A percentile compares a stretch with the other conserved stretches of the same genome.
Evolutionary conservation across 2,888 invertebrate genomes (phyloP).

Genomic region (Eupithecia centaureata): DNA sequence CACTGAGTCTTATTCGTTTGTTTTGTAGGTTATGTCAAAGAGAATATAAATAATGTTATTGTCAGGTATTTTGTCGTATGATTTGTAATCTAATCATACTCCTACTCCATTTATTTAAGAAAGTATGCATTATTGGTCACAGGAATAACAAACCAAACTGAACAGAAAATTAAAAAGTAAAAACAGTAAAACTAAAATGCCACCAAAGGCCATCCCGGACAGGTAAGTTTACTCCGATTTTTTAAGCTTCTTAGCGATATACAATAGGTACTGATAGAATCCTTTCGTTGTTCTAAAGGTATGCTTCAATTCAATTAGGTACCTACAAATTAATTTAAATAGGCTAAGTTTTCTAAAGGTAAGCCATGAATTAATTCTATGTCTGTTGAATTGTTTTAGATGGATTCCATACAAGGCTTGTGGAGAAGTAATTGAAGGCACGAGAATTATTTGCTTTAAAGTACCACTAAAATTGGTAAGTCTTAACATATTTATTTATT

Average conservation of each 20-base stretch:
- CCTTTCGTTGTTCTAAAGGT: neutral
- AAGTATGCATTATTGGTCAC: neutral
- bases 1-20: neutral
- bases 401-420: slow-evolving; percentile 86
- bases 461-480: slow-evolving; percentile 84
- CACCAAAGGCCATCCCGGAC: slow-evolving; percentile 62
- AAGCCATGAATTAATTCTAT: no score
- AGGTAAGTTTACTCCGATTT: slow-evolving; percentile 49
- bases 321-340: no score
- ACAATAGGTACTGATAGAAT: neutral
- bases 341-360: no score
- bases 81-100: no score
- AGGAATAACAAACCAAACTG: neutral
- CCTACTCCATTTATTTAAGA: neutral
- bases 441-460: slow-evolving; percentile 90
- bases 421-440: slow-evolving; percentile 87
- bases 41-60: no score
- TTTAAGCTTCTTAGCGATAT: neutral
- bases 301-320: neutral
- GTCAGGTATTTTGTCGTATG: neutral
- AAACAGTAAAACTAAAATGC: slow-evolving; percentile 36
- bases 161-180: neutral
- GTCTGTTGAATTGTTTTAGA: slow-evolving; percentile 64
- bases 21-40: neutral
- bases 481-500: slow-evolving; percentile 16